These are phyloP conservation scores for Eleutherodactylus coqui DNA, from an alignment of 2,797 vertebrate genomes.

Conservation along the genomic window DNA sequence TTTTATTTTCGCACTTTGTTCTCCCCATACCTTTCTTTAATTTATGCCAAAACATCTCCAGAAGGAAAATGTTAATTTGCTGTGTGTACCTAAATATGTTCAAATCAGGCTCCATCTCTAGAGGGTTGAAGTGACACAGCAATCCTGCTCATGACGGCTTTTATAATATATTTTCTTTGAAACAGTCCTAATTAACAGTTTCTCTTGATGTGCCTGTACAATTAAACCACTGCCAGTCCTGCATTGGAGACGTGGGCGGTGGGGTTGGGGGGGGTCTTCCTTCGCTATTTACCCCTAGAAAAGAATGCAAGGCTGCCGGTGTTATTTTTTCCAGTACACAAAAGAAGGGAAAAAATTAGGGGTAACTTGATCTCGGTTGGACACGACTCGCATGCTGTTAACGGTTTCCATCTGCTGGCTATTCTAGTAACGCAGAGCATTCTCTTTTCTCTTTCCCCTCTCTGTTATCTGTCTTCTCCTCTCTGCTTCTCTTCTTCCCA, in stretches of 20 bases:
- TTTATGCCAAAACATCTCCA: slow-evolving; percentile 11
- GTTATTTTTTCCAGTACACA: slow-evolving; percentile 47
- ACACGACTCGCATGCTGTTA: slow-evolving; percentile 47
- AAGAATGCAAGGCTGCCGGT: slow-evolving; percentile 25
- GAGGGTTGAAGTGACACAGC: slow-evolving; percentile 2
- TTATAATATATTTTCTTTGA: slow-evolving; percentile 14
- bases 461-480: slow-evolving; percentile 55
- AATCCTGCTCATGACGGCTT: neutral
- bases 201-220: slow-evolving; percentile 22
- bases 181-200: slow-evolving; percentile 9
- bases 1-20: neutral
- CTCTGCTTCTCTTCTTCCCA: slow-evolving; percentile 39
- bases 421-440: slow-evolving; percentile 42
- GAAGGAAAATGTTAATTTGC: slow-evolving; percentile 32
- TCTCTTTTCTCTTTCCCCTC: slow-evolving; percentile 43
- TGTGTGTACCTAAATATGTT: slow-evolving; percentile 19
- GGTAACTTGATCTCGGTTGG: slow-evolving; percentile 50
- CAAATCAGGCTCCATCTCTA: neutral
- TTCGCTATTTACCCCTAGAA: neutral
- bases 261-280: neutral
- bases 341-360: slow-evolving; percentile 43
- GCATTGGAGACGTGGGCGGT: neutral
- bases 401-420: slow-evolving; percentile 59
- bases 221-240: neutral
- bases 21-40: neutral